phyloP scores from a whole-genome alignment of 2,888 invertebrate species.

The Phasia obesa region DNA sequence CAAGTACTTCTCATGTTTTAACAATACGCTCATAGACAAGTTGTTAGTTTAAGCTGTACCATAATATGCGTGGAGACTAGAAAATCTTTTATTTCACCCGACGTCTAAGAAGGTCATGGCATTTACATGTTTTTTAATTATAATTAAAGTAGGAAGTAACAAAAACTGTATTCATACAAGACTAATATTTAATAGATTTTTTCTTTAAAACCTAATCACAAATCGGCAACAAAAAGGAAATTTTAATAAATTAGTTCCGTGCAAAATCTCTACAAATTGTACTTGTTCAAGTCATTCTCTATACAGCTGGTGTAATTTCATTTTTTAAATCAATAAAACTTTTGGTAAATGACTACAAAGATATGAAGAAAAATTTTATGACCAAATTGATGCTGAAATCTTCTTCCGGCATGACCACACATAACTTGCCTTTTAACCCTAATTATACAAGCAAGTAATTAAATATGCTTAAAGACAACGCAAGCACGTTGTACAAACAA shows the following conservation, averaged over 20 bases:
- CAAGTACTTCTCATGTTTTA: no score
- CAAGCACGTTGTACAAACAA: not conserved
- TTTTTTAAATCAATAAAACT: constrained; percentile 30
- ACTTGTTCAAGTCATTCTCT: constrained; percentile 1
- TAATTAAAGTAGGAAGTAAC: no score
- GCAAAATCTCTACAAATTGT: constrained; percentile 26
- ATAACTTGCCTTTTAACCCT: constrained; percentile 32
- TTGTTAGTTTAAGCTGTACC: no score
- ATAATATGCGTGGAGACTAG: no score
- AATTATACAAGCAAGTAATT: not conserved
- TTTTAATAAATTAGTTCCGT: constrained; percentile 28
- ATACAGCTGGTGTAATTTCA: constrained; percentile 7
- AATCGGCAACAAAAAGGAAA: no score
- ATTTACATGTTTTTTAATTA: no score
- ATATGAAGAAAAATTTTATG: not conserved
- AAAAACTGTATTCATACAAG: no score
- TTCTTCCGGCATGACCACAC: constrained; percentile 60
- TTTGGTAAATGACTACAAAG: constrained; percentile 25
- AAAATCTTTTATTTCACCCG: no score
- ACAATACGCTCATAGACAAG: no score
- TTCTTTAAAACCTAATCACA: no score
- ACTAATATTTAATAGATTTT: no score
- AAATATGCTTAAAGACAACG: not conserved
- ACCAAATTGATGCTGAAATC: constrained; percentile 5
- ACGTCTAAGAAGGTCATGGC: no score